Conservation (phyloP, 2,797 vertebrate species). For the Malacoraja senta region DNA sequence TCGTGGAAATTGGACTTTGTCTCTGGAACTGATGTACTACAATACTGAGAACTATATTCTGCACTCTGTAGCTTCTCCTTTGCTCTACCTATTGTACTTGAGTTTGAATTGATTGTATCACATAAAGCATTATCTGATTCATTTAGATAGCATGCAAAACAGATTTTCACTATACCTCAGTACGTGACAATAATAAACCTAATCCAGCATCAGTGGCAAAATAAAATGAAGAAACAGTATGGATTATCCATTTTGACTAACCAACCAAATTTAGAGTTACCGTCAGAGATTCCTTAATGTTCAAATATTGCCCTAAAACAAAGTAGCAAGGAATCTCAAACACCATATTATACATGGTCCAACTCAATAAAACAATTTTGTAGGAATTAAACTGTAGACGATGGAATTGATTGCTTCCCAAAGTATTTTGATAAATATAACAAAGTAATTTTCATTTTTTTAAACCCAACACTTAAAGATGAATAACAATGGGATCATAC, state of each 20-base stretch:
- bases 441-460: neutral
- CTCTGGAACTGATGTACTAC: too few relatives aligned
- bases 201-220: neutral
- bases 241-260: neutral
- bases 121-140: too few relatives aligned
- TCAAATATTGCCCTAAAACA: neutral
- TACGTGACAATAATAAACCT: too few relatives aligned
- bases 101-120: too few relatives aligned
- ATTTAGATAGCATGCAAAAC: too few relatives aligned
- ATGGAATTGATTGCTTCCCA: neutral
- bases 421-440: neutral
- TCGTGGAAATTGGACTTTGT: too few relatives aligned
- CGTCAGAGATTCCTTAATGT: neutral
- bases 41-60: too few relatives aligned
- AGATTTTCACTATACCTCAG: too few relatives aligned
- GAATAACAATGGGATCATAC: neutral
- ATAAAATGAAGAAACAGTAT: neutral
- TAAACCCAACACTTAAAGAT: neutral
- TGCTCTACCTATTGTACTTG: too few relatives aligned
- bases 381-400: neutral
- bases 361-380: neutral
- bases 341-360: too few relatives aligned
- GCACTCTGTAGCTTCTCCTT: too few relatives aligned
- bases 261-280: neutral
- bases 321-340: neutral